Base-by-base conservation (phyloP, 1,140 invertebrate species). In the Leptinotarsa defecta region DNA sequence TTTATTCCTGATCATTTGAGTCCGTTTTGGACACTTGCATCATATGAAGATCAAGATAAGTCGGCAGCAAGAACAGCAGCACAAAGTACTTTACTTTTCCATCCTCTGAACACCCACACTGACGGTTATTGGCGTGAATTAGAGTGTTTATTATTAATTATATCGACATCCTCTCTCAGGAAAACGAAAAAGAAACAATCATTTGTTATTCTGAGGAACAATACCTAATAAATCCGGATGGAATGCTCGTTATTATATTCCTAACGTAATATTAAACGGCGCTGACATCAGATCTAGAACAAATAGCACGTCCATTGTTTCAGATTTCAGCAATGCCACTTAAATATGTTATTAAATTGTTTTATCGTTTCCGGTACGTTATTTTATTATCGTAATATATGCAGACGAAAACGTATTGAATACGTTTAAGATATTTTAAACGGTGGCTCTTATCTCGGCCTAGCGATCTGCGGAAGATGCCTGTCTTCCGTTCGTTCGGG, bases 311-410 rank as follows among this genome's bases (percentile, higher is more conserved):
- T 74, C 82, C 78, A 83, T 83, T 83, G 82, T 83, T 83, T 82
- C 75, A 81, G 77, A 83, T 83, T 83, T 82, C 82, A 82, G 75
- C 81, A 81, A 80, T 80, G 73, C 80, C 81, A 81, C 81, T 82
- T 83, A 82, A 82, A 83, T 83, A 82, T 83, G 82, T 83, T 83
- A 83, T 83, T 83, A 83, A 83, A 82, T 83, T 83, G 82, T 81
- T 83, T 83, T 83, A 83, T 81, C 80, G 76, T 79, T 83, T 83
- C 82, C 82, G 80, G 81, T 43, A 73, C 74, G 67, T 67, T 77
- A 74, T 81, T 69, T 76, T 79, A 78, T 75, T 57, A 57, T 57
- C 52, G 52, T 57, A 57, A 57, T 80, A 79, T 81, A 81, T 81
- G 81, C 79, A 78, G 80, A 81, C 79, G 78, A 81, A 79, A 80